These are phyloP conservation scores for Gibbula magus DNA, from an alignment of 2,888 invertebrate genomes.

Conservation along the genomic window DNA sequence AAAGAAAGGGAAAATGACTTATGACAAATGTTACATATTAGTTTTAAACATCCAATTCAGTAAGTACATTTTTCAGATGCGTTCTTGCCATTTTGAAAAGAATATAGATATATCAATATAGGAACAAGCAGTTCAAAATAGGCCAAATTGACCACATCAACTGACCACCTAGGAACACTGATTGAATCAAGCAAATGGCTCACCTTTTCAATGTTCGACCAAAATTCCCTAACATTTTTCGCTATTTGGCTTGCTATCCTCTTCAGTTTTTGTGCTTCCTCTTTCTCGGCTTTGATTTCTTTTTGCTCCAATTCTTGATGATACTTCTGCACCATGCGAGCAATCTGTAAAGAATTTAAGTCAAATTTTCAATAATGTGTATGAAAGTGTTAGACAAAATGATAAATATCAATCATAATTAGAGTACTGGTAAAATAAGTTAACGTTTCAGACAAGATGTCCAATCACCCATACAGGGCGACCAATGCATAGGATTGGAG, in stretches of 20 bases:
- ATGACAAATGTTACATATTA: too few relatives aligned
- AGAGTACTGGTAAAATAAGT: not conserved
- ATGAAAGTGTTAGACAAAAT: not conserved
- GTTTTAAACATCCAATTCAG: too few relatives aligned
- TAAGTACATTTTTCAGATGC: too few relatives aligned
- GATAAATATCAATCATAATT: not conserved
- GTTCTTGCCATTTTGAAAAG: too few relatives aligned
- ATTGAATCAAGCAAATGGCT: not conserved
- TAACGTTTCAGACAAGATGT: not conserved
- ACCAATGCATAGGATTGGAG: too few relatives aligned
- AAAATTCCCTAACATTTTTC: conserved; percentile 94
- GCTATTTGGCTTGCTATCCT: conserved; percentile 93
- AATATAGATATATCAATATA: too few relatives aligned
- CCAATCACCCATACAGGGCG: not conserved
- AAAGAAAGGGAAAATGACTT: too few relatives aligned
- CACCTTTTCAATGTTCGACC: conserved; percentile 96
- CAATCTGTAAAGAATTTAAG: conserved; percentile 59
- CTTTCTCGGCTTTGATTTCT: conserved; percentile 92
- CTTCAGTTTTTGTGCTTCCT: conserved; percentile 89
- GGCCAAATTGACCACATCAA: too few relatives aligned
- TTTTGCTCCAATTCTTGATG: conserved; percentile 81
- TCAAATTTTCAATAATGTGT: not conserved
- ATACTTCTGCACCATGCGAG: conserved; percentile 71
- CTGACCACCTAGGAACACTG: too few relatives aligned
- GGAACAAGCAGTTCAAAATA: too few relatives aligned